phyloP scores from a whole-genome alignment of 2,113 vertebrate species.

The Gorsachius goisagi region DNA sequence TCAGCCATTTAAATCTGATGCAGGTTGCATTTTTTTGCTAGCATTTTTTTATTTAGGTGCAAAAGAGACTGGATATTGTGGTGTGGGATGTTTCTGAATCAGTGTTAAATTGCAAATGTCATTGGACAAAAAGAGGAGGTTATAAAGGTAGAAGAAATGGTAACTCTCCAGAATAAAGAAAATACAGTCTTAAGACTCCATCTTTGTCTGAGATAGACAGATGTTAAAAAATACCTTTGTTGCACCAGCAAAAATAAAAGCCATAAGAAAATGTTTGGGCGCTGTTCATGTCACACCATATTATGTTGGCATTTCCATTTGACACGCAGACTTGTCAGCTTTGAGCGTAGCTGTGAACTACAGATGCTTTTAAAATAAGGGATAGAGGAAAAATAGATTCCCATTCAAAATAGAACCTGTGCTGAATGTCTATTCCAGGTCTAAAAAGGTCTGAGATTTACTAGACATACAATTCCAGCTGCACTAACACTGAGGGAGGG shows the following conservation, averaged over 20 bases:
- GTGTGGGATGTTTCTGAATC: neutral
- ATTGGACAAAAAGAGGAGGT: neutral
- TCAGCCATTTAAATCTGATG: neutral
- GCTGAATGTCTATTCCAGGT: neutral
- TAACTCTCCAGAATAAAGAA: neutral
- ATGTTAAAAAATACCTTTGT: neutral
- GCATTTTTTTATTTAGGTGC: neutral
- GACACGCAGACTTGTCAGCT: neutral
- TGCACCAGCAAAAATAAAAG: neutral
- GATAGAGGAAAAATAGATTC: neutral
- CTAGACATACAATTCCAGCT: neutral
- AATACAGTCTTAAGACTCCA: neutral
- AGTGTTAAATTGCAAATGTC: neutral
- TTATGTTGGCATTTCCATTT: slow-evolving; percentile 24
- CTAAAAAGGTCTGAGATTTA: neutral
- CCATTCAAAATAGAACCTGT: neutral
- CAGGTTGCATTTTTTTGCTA: neutral
- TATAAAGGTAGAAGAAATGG: neutral
- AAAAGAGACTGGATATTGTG: neutral
- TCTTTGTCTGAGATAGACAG: neutral
- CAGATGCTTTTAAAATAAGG: slow-evolving; percentile 25
- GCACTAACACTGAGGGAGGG: neutral
- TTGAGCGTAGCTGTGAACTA: neutral
- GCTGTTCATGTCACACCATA: neutral
- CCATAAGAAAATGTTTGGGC: neutral